A percentile compares a stretch with the other conserved stretches of the same genome.
phyloP scores from a whole-genome alignment of 1,140 invertebrate species.

The Platorchestia sp. region DNA sequence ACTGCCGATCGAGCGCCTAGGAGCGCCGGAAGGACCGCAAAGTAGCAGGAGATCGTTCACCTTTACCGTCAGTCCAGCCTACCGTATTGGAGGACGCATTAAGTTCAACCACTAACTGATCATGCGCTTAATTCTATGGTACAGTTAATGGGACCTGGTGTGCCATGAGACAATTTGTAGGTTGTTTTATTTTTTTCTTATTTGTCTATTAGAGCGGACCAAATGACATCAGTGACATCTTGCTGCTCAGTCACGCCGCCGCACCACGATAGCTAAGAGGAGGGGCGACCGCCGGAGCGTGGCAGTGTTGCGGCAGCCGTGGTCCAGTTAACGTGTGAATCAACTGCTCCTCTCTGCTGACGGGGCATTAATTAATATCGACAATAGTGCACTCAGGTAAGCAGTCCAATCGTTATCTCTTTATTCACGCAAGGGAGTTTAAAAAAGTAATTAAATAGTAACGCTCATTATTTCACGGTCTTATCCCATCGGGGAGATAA shows the following conservation, averaged over 20 bases:
- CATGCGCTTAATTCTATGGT: neutral
- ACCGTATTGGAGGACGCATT: neutral
- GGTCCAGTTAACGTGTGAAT: neutral
- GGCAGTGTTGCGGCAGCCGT: constrained; percentile 24
- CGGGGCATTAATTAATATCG: constrained; percentile 26
- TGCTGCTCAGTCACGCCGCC: neutral
- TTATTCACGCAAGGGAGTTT: neutral
- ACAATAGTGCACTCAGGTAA: neutral
- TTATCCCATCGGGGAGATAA: too few relatives aligned
- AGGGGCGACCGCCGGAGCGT: neutral
- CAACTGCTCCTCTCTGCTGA: neutral
- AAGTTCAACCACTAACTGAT: neutral
- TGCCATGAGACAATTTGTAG: neutral
- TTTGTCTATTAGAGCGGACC: neutral
- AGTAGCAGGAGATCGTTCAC: constrained; percentile 28
- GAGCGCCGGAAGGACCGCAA: constrained; percentile 8
- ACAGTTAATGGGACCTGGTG: neutral
- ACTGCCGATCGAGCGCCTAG: neutral
- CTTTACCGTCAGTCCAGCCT: neutral
- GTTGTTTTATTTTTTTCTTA: neutral
- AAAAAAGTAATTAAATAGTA: neutral
- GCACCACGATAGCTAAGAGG: neutral
- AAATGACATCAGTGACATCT: neutral
- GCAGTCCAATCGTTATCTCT: neutral
- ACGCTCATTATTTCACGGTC: neutral